Base-by-base conservation (phyloP, 2,113 vertebrate species). In the Mesembrinibis cayennensis region DNA sequence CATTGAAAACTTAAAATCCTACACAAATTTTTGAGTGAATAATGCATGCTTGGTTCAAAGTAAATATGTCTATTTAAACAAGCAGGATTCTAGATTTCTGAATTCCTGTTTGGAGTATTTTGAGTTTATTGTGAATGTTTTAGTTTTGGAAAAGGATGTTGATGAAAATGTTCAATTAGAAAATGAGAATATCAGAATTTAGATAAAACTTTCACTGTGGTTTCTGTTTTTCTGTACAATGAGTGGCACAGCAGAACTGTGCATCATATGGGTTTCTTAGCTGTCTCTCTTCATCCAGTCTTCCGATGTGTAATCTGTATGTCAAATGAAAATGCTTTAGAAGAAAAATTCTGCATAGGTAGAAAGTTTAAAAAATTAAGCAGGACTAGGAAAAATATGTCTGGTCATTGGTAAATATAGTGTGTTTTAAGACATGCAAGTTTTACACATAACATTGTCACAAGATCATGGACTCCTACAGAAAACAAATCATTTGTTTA, bases 361-460 rank as follows among this genome's bases (percentile, higher is more conserved):
- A 95, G 95, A 95, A 97, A 97, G 96, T 96, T 97, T 95, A 94
- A 87, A 96, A 97, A 97, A 97, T 96, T 95, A 97, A 93, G n/a
- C 86, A 89, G 94, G 65, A 77, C 84, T 62, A 34, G 23, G 26
- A 94, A 93, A 97, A 95, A 84, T 82, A 78, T 17, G 56, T 76
- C 65, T 82, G 50, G 45, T 93, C 78, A 42, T 58, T 85, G 78
- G 56, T 82, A 95, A 93, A 94, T 65, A 65, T 2, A 82, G 36
- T 53, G 44, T 52, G n/a, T 65, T 95, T 95, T 93, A 86, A 90
- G 90, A 63, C 82, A 36, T 89, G 55, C 36, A 34, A 0, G 55
- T 95, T 97, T 96, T 94, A 90, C 76, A 70, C 19, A 8, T 55
- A 73, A 90, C 59, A 32, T 87, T 94, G 93, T 83, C 85, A 88